Evolutionary conservation across 1,140 invertebrate genomes (phyloP).

Genomic region (Lordiphosa stackelbergi): DNA sequence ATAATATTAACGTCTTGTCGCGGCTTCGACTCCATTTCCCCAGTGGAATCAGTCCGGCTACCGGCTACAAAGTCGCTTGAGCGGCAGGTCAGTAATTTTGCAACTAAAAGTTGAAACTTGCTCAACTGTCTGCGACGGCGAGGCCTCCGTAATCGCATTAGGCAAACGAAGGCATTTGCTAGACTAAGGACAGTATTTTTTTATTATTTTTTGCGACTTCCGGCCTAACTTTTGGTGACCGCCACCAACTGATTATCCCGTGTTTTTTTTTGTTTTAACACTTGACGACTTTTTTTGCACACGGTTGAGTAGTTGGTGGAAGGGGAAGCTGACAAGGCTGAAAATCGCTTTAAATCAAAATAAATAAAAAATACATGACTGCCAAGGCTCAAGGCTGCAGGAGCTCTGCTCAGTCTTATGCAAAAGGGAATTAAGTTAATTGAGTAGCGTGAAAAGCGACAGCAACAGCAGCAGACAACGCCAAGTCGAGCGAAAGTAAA

Average conservation of each 20-base stretch:
- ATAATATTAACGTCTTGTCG: slow-evolving; percentile 72
- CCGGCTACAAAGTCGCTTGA: not conserved
- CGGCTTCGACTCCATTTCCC: slow-evolving; percentile 20
- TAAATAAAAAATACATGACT: slow-evolving; percentile 63
- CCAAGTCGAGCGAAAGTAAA: slow-evolving; percentile 2
- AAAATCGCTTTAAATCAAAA: slow-evolving; percentile 61
- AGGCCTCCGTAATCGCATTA: slow-evolving; percentile 62
- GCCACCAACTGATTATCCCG: slow-evolving; percentile 26
- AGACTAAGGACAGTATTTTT: slow-evolving; percentile 27
- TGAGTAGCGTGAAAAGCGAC: slow-evolving; percentile 47
- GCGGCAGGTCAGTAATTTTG: slow-evolving; percentile 11
- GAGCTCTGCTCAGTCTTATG: slow-evolving; percentile 24
- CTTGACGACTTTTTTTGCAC: slow-evolving; percentile 29
- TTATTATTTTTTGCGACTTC: not conserved
- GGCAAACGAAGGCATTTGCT: slow-evolving; percentile 40
- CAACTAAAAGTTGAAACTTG: slow-evolving; percentile 29
- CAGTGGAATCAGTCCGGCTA: too few species aligned
- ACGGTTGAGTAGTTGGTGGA: slow-evolving; percentile 46
- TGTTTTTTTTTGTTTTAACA: slow-evolving; percentile 2
- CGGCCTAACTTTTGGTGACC: slow-evolving; percentile 19
- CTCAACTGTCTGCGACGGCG: slow-evolving; percentile 14
- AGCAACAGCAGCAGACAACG: slow-evolving; percentile 5
- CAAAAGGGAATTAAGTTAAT: slow-evolving; percentile 71
- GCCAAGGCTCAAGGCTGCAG: slow-evolving; percentile 11
- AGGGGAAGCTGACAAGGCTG: slow-evolving; percentile 33